phyloP scores from a whole-genome alignment of 23 tunicate species.

The Trididemnum nubilum region DNA sequence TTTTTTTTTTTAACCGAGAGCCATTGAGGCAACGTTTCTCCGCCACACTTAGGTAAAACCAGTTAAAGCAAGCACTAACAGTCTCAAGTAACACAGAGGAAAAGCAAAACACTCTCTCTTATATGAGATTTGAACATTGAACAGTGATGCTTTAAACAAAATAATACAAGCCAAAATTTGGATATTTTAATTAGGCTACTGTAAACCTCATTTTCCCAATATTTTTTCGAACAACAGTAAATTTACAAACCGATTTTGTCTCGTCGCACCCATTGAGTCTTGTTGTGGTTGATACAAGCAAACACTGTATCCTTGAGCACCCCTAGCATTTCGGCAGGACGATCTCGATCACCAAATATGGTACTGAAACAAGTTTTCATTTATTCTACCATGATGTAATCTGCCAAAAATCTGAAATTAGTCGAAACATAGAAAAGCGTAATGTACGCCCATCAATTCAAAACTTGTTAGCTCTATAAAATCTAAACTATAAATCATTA shows the following conservation, averaged over 20 bases:
- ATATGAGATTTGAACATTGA: not conserved
- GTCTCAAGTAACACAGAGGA: too few species aligned
- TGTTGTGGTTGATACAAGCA: slow-evolving; percentile 36
- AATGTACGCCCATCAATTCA: too few species aligned
- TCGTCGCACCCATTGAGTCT: slow-evolving; percentile 41
- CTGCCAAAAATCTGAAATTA: too few species aligned
- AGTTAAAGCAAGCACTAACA: too few species aligned
- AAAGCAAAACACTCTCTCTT: not conserved
- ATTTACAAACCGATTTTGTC: slow-evolving; percentile 45
- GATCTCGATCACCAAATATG: too few species aligned
- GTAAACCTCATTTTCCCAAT: too few species aligned
- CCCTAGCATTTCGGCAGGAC: too few species aligned
- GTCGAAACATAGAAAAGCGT: not conserved
- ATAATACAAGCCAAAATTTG: too few species aligned
- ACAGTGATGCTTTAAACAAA: too few species aligned
- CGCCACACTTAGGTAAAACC: not conserved
- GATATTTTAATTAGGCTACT: too few species aligned
- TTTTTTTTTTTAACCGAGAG: too few species aligned
- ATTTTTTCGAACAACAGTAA: not conserved
- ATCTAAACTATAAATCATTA: not conserved
- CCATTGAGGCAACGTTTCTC: not conserved
- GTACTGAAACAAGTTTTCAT: slow-evolving; percentile 18
- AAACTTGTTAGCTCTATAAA: too few species aligned
- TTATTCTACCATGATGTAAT: not conserved
- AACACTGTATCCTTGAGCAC: not conserved